These are phyloP conservation scores for Tiliacea aurago DNA, from an alignment of 2,888 invertebrate species.

Conservation along the genomic window DNA sequence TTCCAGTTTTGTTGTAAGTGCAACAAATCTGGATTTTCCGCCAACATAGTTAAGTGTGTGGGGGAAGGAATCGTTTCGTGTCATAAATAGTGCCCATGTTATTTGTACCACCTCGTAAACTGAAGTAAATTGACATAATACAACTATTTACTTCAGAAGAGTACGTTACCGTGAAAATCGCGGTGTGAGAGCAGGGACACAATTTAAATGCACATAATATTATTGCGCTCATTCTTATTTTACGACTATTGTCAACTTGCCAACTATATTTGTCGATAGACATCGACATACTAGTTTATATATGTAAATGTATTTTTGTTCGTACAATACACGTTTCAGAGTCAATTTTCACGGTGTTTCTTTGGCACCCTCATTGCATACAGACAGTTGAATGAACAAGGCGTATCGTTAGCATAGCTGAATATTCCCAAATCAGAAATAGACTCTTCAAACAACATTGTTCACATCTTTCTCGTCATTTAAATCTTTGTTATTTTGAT, in stretches of 20 bases:
- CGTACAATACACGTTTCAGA: conserved; percentile 76
- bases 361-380: conserved; percentile 74
- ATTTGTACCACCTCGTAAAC: conserved; percentile 56
- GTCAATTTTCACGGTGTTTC: conserved; percentile 81
- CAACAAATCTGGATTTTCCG: conserved; percentile 38
- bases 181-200: conserved; percentile 46
- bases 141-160: conserved; percentile 53
- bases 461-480: background rate
- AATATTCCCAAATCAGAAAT: conserved; percentile 53
- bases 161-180: conserved; percentile 57
- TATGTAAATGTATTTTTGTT: conserved; percentile 69
- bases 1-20: conserved; percentile 37
- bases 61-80: conserved; percentile 40
- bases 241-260: conserved; percentile 64
- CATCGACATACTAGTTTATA: conserved; percentile 66
- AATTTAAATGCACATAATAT: conserved; percentile 67
- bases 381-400: conserved; percentile 68
- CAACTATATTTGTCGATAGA: conserved; percentile 55
- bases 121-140: conserved; percentile 55
- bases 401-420: conserved; percentile 62
- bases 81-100: conserved; percentile 47
- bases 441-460: background rate
- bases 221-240: conserved; percentile 66
- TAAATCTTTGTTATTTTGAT: background rate
- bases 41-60: conserved; percentile 25